Conservation (phyloP, 2,113 vertebrate species). For the Xyrauchen texanus region DNA sequence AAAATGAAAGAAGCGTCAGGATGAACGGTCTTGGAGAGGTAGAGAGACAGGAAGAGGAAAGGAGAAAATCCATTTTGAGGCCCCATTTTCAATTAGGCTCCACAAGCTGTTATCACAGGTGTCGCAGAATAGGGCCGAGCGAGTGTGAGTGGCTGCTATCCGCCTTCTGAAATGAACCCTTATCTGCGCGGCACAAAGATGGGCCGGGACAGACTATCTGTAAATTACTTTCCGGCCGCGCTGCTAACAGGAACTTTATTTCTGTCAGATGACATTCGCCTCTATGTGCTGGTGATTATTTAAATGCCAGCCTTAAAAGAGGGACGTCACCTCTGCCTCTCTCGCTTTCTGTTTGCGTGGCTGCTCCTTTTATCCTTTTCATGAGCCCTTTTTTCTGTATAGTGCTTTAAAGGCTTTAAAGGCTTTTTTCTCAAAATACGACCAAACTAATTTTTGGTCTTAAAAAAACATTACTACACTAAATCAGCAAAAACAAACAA, state of each 20-base stretch:
- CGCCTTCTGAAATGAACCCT: conserved; percentile 99
- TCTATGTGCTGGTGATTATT: conserved; percentile 93
- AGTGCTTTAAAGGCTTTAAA: no score
- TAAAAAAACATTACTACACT: not conserved
- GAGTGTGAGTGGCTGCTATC: conserved; percentile 99
- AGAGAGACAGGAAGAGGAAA: conserved; percentile 80
- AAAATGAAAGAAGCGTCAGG: conserved; percentile 20
- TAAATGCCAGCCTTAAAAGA: conserved; percentile 90
- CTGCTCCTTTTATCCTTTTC: conserved; percentile 63
- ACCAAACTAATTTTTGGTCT: not conserved
- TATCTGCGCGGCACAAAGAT: conserved; percentile 98
- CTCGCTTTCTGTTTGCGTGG: conserved; percentile 53
- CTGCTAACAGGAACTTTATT: conserved; percentile 99
- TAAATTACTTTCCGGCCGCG: conserved; percentile 99
- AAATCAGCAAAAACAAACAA: conserved; percentile 1
- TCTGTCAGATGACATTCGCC: conserved; percentile 98
- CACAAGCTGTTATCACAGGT: conserved; percentile 99
- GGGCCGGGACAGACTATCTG: conserved; percentile 98
- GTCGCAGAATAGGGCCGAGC: conserved; percentile 95
- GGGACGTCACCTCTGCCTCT: conserved; percentile 63
- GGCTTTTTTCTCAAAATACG: not conserved
- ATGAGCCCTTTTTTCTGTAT: conserved; percentile 50
- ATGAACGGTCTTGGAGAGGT: conserved; percentile 20
- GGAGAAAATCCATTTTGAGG: conserved; percentile 99
- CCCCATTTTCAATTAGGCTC: conserved; percentile 99